phyloP scores from a whole-genome alignment of 2,888 invertebrate species.

The Trisateles emortualis region DNA sequence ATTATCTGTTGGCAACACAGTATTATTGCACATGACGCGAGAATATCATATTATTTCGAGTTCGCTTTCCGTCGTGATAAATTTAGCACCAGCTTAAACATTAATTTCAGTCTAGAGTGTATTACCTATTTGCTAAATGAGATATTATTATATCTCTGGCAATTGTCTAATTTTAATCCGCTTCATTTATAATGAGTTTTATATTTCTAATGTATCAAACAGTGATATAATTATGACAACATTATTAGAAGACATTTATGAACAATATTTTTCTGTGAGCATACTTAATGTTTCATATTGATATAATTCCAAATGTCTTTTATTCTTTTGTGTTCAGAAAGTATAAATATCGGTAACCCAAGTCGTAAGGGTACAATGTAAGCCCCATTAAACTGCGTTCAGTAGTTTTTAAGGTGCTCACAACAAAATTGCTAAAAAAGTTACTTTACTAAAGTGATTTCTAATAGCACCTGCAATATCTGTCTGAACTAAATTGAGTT shows the following conservation, averaged over 20 bases:
- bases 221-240: neutral
- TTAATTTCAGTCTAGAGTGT: slow-evolving; percentile 47
- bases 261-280: too few relatives aligned
- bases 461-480: slow-evolving; percentile 19
- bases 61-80: slow-evolving; percentile 35
- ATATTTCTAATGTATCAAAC: neutral
- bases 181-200: slow-evolving; percentile 15
- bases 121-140: slow-evolving; percentile 43
- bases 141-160: slow-evolving; percentile 34
- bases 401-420: slow-evolving; percentile 35
- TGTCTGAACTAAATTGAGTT: neutral
- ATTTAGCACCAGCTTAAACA: slow-evolving; percentile 46
- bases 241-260: too few relatives aligned
- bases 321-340: neutral
- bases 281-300: too few relatives aligned
- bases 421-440: slow-evolving; percentile 39
- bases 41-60: slow-evolving; percentile 30
- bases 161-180: slow-evolving; percentile 39
- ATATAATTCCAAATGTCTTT: too few relatives aligned
- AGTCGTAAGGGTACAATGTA: slow-evolving; percentile 28
- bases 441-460: slow-evolving; percentile 24
- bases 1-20: slow-evolving; percentile 43
- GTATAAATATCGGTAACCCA: slow-evolving; percentile 4
- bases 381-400: slow-evolving; percentile 34
- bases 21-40: slow-evolving; percentile 47